Percentiles rank a stretch among this genome's conserved stretches.
Conservation (phyloP, 2,888 invertebrate species). For the Macroteleia sp. region DNA sequence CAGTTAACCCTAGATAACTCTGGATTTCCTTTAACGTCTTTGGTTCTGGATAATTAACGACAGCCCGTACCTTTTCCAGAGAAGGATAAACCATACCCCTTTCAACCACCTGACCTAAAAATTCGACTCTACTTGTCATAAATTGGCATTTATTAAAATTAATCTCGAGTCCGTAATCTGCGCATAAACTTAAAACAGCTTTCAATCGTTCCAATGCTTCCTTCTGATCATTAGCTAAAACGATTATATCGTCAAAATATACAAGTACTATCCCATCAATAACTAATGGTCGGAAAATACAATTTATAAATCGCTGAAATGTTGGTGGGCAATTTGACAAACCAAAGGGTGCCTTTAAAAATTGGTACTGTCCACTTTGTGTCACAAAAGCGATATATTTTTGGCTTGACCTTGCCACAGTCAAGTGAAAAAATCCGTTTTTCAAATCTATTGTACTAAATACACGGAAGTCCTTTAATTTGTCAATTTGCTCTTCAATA, state of each 20-base stretch:
- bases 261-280: constrained; percentile 4
- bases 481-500: constrained; percentile 56
- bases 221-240: constrained; percentile 2
- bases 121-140: too few relatives aligned
- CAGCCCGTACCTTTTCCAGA: too few relatives aligned
- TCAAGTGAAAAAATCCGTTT: constrained; percentile 33
- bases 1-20: too few relatives aligned
- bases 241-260: constrained; percentile 26
- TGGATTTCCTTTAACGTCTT: too few relatives aligned
- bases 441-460: too few relatives aligned
- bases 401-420: constrained; percentile 19
- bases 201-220: constrained; percentile 2
- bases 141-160: too few relatives aligned
- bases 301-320: too few relatives aligned
- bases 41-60: too few relatives aligned
- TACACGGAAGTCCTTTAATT: constrained; percentile 27
- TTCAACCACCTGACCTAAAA: too few relatives aligned
- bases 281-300: constrained; percentile 6
- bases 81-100: too few relatives aligned
- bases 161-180: constrained; percentile 14
- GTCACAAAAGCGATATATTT: constrained; percentile 47
- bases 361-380: constrained; percentile 32
- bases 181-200: constrained; percentile 43
- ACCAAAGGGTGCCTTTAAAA: constrained; percentile 43
- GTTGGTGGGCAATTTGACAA: constrained; percentile 25